Evolutionary conservation across 1,140 invertebrate genomes (phyloP).

Genomic region (Pemphigus obesinymphae): DNA sequence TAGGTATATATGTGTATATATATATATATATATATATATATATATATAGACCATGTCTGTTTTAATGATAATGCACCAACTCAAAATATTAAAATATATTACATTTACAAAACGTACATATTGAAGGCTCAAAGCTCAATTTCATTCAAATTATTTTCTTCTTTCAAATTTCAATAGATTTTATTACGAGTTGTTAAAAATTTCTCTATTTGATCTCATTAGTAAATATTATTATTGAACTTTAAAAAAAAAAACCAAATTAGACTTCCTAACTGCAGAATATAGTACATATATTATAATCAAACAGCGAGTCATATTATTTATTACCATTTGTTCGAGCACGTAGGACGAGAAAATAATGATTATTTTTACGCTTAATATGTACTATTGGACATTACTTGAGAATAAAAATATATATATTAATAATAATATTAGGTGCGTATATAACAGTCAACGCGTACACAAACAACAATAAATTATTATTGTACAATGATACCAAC

Average conservation of each 20-base stretch:
- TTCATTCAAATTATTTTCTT: constrained; percentile 29
- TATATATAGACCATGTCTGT: constrained; percentile 17
- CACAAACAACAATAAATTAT: not conserved
- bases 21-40: not conserved
- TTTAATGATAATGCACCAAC: constrained; percentile 30
- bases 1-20: not conserved
- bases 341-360: constrained; percentile 19
- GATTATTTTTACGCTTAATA: not conserved
- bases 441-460: not conserved
- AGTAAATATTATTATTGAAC: constrained; percentile 37
- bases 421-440: not conserved
- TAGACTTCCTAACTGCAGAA: not conserved
- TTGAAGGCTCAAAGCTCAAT: constrained; percentile 22
- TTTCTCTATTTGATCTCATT: constrained; percentile 37
- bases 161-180: constrained; percentile 27
- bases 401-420: too few species aligned
- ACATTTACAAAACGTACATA: constrained; percentile 22
- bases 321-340: not conserved
- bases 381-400: not conserved
- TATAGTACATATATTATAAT: too few species aligned
- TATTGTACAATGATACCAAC: not conserved
- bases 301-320: not conserved
- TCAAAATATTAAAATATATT: too few species aligned
- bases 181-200: constrained; percentile 19
- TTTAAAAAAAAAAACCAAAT: not conserved